Conservation (phyloP, 2,113 vertebrate species). For the Pluvianellus socialis region DNA sequence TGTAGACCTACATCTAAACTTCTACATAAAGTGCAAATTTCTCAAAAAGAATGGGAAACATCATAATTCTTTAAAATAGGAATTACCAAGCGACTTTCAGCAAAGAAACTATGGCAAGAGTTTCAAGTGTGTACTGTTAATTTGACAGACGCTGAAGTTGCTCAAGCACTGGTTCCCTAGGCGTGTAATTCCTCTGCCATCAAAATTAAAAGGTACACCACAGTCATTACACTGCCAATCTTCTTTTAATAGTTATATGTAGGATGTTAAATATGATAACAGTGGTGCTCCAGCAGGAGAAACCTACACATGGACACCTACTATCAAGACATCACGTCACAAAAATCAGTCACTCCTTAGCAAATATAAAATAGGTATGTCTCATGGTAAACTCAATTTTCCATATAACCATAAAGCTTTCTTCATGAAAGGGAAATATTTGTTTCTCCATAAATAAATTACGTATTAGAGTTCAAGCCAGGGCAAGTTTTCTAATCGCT, state of each 20-base stretch:
- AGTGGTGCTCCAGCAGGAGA: neutral
- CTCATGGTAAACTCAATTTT: neutral
- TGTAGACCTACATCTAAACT: neutral
- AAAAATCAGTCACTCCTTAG: neutral
- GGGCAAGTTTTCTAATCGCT: neutral
- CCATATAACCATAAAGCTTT: neutral
- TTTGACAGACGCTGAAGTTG: neutral
- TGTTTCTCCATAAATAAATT: constrained; percentile 69
- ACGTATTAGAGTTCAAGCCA: neutral
- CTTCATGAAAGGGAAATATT: constrained; percentile 76
- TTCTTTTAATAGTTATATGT: neutral
- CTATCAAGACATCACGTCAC: neutral
- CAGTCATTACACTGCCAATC: neutral
- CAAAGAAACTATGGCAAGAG: neutral
- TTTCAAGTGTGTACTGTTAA: neutral
- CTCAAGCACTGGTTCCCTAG: neutral
- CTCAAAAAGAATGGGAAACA: neutral
- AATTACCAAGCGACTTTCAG: neutral
- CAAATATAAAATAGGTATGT: neutral
- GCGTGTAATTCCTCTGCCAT: neutral
- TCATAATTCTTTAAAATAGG: neutral
- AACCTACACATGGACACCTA: neutral
- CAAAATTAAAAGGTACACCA: neutral
- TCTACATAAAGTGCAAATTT: neutral
- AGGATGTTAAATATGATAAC: neutral